Base-by-base conservation (phyloP, 2,113 vertebrate species). In the Dicrurus megarhynchus region DNA sequence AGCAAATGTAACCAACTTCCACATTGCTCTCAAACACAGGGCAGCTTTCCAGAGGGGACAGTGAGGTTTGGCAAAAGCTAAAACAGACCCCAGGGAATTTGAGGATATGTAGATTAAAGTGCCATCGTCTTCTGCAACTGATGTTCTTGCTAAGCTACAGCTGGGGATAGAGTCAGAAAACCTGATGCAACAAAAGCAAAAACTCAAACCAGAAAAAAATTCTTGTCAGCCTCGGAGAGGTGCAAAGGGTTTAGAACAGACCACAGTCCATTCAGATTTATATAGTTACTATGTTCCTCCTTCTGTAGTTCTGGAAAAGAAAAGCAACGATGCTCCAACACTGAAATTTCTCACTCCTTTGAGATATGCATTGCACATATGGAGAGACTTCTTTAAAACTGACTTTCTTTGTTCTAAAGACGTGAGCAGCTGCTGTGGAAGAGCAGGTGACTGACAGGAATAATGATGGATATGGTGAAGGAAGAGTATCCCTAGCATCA, bases 391-490 rank as follows among this genome's bases (percentile, higher is more conserved):
- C 53, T 90, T 76, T 78, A 95, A 92, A 95, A 69, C 11, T 16
- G 56, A 71, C 69, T 67, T 88, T 67, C 71, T 89, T 79, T 52
- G 49, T 80, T 90, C 70, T 49, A 33, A 60, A 91, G 65, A 78
- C 28, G 39, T 3, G 33, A 92, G 59, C 87, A 96, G 74, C 77
- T 93, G 89, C 84, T 84, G 53, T 30, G 55, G 89, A 70, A 90
- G 57, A 93, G 82, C 32, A 42, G 52, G 59, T 74, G 84, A 85
- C 1, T 89, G 90, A 96, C 71, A 91, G 1, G 3, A 87, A 21
- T 68, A 93, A 84, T 46, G 89, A 71, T 49, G 56, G 50, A 74
- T 80, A 90, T 49, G 57, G 81, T 68, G 70, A 95, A 79, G 81
- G 37, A 84, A 81, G 59, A 85, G 64, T 12, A 69, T 56, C 32